phyloP scores from a whole-genome alignment of 2,797 vertebrate genomes.

The Myotis findleyi region DNA sequence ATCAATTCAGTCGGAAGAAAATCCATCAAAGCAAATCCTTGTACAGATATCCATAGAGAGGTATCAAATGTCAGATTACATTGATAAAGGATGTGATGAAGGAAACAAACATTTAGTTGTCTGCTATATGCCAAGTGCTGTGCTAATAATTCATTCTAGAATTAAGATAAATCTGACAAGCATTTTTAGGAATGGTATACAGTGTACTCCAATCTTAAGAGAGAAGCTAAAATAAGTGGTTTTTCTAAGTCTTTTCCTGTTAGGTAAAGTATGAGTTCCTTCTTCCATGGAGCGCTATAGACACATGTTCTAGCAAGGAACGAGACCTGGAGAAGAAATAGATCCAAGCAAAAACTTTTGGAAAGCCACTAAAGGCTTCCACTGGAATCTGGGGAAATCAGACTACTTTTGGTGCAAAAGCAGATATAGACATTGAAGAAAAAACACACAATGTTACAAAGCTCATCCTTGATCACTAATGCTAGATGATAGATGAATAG shows the following conservation, averaged over 20 bases:
- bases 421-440: background rate
- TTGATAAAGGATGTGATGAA: slow-evolving; percentile 40
- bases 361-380: slow-evolving; percentile 19
- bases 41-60: background rate
- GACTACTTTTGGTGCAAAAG: slow-evolving; percentile 2
- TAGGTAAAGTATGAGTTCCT: background rate
- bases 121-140: background rate
- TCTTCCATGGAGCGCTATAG: background rate
- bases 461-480: background rate
- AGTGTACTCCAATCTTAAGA: background rate
- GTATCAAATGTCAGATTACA: background rate
- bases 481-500: background rate
- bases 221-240: background rate
- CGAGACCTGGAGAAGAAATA: background rate
- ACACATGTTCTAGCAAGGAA: slow-evolving; percentile 12
- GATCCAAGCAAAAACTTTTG: background rate
- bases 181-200: slow-evolving; percentile 36
- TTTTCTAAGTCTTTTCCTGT: background rate
- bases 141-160: slow-evolving; percentile 34
- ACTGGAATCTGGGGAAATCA: slow-evolving; percentile 18
- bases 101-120: slow-evolving; percentile 3
- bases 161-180: slow-evolving; percentile 20
- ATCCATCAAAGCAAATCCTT: slow-evolving; percentile 9
- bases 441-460: background rate
- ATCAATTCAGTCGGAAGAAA: slow-evolving; percentile 46